A percentile compares a stretch with the other conserved stretches of the same genome.
Evolutionary conservation across 1,140 invertebrate species (phyloP).

Genomic region (Brachionus asplanchnoidis): DNA sequence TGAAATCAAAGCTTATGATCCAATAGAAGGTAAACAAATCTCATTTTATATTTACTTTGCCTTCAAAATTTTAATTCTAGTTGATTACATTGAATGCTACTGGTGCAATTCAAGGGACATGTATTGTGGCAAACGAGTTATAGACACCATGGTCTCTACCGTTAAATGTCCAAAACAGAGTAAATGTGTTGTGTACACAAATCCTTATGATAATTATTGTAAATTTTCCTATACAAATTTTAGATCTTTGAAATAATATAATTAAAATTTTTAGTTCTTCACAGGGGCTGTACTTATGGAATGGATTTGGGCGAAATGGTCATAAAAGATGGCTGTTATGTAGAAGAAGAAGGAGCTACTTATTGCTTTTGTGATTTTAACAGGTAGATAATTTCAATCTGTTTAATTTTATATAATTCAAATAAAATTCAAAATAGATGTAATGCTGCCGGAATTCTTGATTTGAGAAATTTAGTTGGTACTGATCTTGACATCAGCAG

Average conservation of each 20-base stretch:
- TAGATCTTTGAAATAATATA: background rate
- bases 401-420: background rate
- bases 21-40: background rate
- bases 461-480: conserved; percentile 21
- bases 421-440: background rate
- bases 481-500: background rate
- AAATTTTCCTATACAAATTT: background rate
- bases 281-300: conserved; percentile 35
- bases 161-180: conserved; percentile 39
- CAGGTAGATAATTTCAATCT: background rate
- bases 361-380: conserved; percentile 41
- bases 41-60: background rate
- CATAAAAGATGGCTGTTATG: conserved; percentile 36
- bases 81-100: conserved; percentile 39
- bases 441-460: conserved; percentile 35
- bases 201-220: conserved; percentile 41
- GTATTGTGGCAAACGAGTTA: conserved; percentile 41
- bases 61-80: background rate
- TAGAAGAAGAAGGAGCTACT: conserved; percentile 28
- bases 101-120: conserved; percentile 38
- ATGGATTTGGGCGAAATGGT: conserved; percentile 35
- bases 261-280: background rate
- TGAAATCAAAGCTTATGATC: background rate
- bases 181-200: conserved; percentile 38
- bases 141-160: conserved; percentile 35